A percentile compares a stretch with the other conserved stretches of the same genome.
Evolutionary conservation across 1,140 invertebrate genomes (phyloP).

Genomic region (Choristoneura fumiferana): DNA sequence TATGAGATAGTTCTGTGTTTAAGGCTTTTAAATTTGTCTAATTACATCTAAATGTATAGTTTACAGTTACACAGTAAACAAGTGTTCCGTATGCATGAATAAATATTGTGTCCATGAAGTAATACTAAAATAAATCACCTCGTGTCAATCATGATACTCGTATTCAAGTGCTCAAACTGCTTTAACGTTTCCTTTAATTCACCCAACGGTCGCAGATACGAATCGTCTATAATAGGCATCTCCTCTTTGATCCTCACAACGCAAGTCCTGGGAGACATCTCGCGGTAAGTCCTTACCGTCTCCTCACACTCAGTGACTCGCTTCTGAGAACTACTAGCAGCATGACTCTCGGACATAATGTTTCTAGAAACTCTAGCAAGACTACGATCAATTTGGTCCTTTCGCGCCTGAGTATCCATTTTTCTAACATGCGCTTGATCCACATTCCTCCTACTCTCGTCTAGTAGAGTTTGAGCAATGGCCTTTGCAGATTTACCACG

Average conservation of each 20-base stretch:
- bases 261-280: conserved; percentile 43
- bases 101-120: no score
- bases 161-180: conserved; percentile 81
- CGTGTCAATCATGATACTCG: conserved; percentile 80
- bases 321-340: conserved; percentile 24
- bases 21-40: no score
- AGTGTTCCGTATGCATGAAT: no score
- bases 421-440: conserved; percentile 37
- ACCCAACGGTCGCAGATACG: conserved; percentile 78
- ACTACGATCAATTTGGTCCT: conserved; percentile 33
- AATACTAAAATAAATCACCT: conserved; percentile 72
- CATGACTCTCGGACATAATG: conserved; percentile 29
- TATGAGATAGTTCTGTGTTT: no score
- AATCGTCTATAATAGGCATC: conserved; percentile 70
- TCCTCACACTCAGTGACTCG: conserved; percentile 41
- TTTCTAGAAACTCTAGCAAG: conserved; percentile 35
- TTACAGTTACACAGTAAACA: no score
- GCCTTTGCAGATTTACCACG: conserved; percentile 85
- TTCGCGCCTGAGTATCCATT: conserved; percentile 35
- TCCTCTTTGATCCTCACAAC: conserved; percentile 60
- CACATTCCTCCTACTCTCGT: conserved; percentile 80
- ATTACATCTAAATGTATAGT: no score
- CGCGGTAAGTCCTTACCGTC: conserved; percentile 45
- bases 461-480: conserved; percentile 83
- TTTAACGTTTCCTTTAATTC: conserved; percentile 81